Evolutionary conservation across 1,140 invertebrate genomes (phyloP).

Genomic region (Macrobrachium nipponense): DNA sequence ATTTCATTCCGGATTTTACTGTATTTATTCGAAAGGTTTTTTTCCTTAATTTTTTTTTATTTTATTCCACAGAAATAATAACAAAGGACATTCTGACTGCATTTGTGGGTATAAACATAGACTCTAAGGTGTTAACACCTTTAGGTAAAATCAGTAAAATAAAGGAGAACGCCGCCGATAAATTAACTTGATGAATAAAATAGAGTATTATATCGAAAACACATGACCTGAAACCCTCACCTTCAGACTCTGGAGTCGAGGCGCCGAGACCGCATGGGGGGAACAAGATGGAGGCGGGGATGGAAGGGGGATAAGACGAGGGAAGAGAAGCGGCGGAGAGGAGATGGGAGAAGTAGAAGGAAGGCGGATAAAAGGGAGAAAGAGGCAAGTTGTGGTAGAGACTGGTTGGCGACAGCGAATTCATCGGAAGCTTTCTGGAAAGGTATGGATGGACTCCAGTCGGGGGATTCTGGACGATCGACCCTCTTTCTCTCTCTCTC

Average conservation of each 20-base stretch:
- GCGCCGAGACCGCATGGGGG: constrained; percentile 24
- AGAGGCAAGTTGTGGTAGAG: constrained; percentile 26
- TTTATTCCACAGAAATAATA: no score
- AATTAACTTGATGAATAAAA: background rate
- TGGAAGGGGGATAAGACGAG: background rate
- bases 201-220: no score
- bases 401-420: background rate
- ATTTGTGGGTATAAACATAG: no score
- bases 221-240: constrained; percentile 6
- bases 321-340: constrained; percentile 39
- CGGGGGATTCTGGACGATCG: no score
- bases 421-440: background rate
- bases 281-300: constrained; percentile 22
- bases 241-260: constrained; percentile 20
- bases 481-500: no score
- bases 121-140: background rate
- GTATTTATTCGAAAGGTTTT: no score
- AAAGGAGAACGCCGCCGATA: no score
- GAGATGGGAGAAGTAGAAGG: constrained; percentile 38
- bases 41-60: no score
- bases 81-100: no score
- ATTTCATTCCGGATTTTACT: no score
- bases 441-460: no score
- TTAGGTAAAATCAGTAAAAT: background rate
- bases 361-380: constrained; percentile 30